Base-by-base conservation (phyloP, 2,113 vertebrate genomes). In the Pseudonaja textilis region DNA sequence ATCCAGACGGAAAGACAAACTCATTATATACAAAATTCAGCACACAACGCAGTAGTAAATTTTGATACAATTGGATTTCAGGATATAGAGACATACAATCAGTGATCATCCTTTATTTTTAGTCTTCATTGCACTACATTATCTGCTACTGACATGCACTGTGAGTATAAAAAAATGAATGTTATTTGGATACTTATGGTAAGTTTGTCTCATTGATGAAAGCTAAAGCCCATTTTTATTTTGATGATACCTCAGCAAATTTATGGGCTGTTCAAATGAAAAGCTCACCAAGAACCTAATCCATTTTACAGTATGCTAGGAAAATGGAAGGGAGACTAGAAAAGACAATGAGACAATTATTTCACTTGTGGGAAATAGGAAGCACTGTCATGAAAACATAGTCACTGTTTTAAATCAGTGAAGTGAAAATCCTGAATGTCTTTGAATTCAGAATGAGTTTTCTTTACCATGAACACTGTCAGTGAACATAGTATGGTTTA, bases 151-250 rank as follows among this genome's bases (percentile, higher is more conserved):
- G 69, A 85, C 92, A 74, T 93, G n/a, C 29, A 91, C 14, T 91
- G 93, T 95, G 91, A 0, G 0, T 74, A 87, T 50, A 89, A 12
- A 69, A 57, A 3, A 20, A 61, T 20, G 23, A 94, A 45, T 29
- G 93, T 93, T 25, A 6, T 26, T 8, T 57, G 74, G 29, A 85
- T 93, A 89, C 42, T 85, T 88, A 25, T 45, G 57, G 55, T 39
- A 89, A 89, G 81, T 56, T 94, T 94, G 96, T 74, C 74, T 96
- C 96, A 96, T 96, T 97, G 97, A 94, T 97, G 95, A 96, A 97
- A 95, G 95, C 95, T 94, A 96, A 91, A 94, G 93, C 57, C 93
- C 93, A 91, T 7, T 39, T 89, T 64, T 89, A 91, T 95, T 85
- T 93, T 23, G 93, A 95, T 87, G n/a, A 0, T 93, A 94, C 74